These are phyloP conservation scores for Hydrotaea diabolus DNA, from an alignment of 2,888 invertebrate species.

Conservation along the genomic window DNA sequence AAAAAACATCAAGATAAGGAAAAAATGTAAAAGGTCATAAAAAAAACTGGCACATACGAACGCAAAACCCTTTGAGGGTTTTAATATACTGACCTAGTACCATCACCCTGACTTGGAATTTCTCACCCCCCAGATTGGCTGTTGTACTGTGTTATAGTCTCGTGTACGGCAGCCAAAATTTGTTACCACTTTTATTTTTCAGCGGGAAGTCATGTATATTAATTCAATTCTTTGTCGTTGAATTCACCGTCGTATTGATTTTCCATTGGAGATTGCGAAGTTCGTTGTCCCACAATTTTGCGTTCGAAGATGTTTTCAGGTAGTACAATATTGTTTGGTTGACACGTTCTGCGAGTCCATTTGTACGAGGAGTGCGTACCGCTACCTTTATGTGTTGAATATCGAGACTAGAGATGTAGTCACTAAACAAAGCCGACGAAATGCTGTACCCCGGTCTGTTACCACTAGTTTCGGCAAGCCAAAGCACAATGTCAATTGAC, in stretches of 20 bases:
- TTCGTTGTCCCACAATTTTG: slow-evolving; percentile 38
- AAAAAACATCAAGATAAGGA: no score
- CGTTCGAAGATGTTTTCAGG: slow-evolving; percentile 23
- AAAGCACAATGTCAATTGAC: slow-evolving; percentile 45
- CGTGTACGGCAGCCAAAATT: slow-evolving; percentile 48
- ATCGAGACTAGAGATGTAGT: not conserved
- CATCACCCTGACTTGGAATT: no score
- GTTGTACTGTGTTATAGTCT: slow-evolving; percentile 1
- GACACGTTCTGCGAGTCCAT: slow-evolving; percentile 50
- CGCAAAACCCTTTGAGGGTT: no score
- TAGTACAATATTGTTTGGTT: slow-evolving; percentile 40
- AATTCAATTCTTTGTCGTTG: slow-evolving; percentile 40
- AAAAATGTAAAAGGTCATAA: no score
- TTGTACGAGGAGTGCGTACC: slow-evolving; percentile 44
- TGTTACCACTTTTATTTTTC: slow-evolving; percentile 48
- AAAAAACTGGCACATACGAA: no score
- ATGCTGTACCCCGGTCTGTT: slow-evolving; percentile 58
- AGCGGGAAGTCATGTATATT: slow-evolving; percentile 42
- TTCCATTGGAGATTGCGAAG: slow-evolving; percentile 49
- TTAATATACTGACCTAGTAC: no score
- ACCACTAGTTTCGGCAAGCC: slow-evolving; percentile 46
- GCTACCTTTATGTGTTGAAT: slow-evolving; percentile 49
- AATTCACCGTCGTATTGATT: slow-evolving; percentile 30
- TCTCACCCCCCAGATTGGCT: no score
- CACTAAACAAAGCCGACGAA: slow-evolving; percentile 43